Evolutionary conservation across 2,113 vertebrate species (phyloP), one percentile per base, ranked within the genome.

Genomic region (Cygnus atratus): DNA sequence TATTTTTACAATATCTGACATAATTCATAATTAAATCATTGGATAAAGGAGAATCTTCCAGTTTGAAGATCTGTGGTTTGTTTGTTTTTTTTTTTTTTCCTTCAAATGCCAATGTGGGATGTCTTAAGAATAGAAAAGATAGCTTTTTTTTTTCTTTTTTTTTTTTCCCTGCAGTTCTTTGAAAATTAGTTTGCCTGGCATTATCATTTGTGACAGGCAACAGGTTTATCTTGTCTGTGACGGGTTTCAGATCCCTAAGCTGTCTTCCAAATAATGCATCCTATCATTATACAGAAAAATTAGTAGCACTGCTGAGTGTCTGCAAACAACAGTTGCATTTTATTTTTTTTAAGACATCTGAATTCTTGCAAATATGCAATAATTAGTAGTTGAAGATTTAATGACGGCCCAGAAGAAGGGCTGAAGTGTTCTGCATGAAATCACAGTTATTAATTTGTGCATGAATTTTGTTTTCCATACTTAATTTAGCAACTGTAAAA

Each of bases 301-400:
- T 58, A 84, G 57, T 6, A 3, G 35, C 58, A 37, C 57, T 83
- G 46, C 29, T 54, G 57, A 92, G 62, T 95, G 84, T 88, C 94
- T 95, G 67, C 89, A 91, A 82, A 95, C 84, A 95, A 91, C 93
- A 97, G 81, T 92, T 87, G 71, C 43, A 31, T 92, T 93, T 94
- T 90, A 75, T 91, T 89, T 89, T 65, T 78, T 94, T 95, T 84
- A 93, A 91, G 84, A 95, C 84, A 80, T 96, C 82, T 96, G 92
- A 96, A 92, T 93, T 95, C 65, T 95, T 85, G 67, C 63, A 84
- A 91, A 93, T 93, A 85, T 39, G 41, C 71, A 95, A 86, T 96
- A 96, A 96, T 96, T 96, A 88, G 82, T 87, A 90, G 87, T 61
- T 96, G 92, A 92, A 93, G 87, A 90, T 90, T 88, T 96, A 96